Evolutionary conservation across 2,888 invertebrate genomes (phyloP), one percentile per base, ranked within the genome.

Genomic region (Mythimna lalbum): DNA sequence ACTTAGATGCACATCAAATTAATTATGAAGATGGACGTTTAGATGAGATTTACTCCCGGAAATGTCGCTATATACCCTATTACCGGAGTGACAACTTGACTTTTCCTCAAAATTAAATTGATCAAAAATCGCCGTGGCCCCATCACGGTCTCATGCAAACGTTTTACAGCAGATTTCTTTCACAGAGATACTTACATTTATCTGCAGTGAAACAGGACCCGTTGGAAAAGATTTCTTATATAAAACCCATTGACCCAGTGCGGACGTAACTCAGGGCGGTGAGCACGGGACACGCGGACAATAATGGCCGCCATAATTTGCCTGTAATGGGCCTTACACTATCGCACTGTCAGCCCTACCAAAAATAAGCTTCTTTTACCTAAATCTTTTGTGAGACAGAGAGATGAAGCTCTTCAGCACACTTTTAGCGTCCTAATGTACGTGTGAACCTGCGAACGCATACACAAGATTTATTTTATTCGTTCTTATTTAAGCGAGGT

Each of bases 281-380:
- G 91, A 89, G 90, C 90, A 90, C 92, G 92, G 92, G 95, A 93
- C 93, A 92, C 90, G 89, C 92, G 94, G 93, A 93, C 94, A 91
- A 94, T 94, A 95, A 95, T 94, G 93, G 94, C 91, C 70, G 90
- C 91, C 91, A 95, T 95, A 95, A 94, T 94, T 95, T 94, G 93
- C 93, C 92, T 94, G 93, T 95, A 95, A 94, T 95, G 95, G 94
- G 93, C 92, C 92, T 92, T 93, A 94, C 93, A 94, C 95, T 95
- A 95, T 95, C 95, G 94, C 93, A 90, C 93, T 95, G 95, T 95
- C 95, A 94, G 93, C 91, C 89, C 89, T 88, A 92, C 91, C 92
- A 92, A 94, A 94, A 94, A 94, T 95, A 95, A 94, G 93, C 93
- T 94, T 90, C 91, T 89, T 90, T 91, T 89, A 85, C 87, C 84